A percentile compares a stretch with the other conserved stretches of the same genome.
Evolutionary conservation across 2,888 invertebrate species (phyloP).

Genomic region (Coelopa pilipes): DNA sequence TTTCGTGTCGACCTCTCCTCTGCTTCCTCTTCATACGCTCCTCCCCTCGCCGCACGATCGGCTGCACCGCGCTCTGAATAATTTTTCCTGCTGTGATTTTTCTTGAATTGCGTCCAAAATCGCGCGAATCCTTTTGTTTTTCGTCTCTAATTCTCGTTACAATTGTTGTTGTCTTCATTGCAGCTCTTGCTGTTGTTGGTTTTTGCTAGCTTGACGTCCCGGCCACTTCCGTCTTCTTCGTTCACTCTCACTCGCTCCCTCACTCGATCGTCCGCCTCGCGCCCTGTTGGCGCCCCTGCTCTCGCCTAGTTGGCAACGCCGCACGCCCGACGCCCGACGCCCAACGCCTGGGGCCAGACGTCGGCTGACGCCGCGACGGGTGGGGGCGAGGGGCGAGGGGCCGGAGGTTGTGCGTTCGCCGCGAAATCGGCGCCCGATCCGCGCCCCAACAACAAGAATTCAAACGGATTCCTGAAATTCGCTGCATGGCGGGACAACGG

Average conservation of each 20-base stretch:
- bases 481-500: constrained; percentile 5
- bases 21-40: neutral
- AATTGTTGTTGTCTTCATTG: neutral
- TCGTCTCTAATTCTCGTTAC: neutral
- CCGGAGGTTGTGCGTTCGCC: neutral
- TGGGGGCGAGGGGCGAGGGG: constrained; percentile 14
- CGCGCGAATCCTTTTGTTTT: neutral
- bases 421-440: constrained; percentile 29
- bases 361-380: neutral
- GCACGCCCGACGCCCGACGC: neutral
- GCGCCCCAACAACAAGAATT: neutral
- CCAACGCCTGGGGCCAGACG: too few relatives aligned
- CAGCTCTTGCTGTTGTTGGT: neutral
- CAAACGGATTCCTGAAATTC: constrained; percentile 22
- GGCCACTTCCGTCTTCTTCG: constrained; percentile 26
- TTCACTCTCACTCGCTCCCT: constrained; percentile 5
- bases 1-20: neutral
- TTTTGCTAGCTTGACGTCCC: neutral
- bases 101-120: constrained; percentile 31
- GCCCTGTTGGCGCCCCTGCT: constrained; percentile 6
- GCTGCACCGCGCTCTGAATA: constrained; percentile 26
- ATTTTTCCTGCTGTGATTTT: constrained; percentile 16
- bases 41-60: neutral
- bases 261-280: neutral
- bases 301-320: constrained; percentile 4